Conservation (phyloP, 2,797 vertebrate genomes). For the Aselliscus stoliczkanus region DNA sequence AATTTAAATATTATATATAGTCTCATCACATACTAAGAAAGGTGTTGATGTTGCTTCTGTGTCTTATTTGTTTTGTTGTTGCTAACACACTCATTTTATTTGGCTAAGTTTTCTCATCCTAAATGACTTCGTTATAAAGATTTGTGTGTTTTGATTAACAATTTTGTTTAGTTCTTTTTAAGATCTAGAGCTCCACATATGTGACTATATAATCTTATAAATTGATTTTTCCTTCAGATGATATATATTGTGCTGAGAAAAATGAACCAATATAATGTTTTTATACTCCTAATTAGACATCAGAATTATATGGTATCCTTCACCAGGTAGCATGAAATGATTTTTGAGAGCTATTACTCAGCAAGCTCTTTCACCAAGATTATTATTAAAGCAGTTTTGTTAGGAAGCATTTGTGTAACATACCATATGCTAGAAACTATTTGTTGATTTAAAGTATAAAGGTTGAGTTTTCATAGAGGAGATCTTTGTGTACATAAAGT, state of each 20-base stretch:
- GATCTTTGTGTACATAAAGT: constrained; percentile 4
- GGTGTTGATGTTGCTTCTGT: not conserved
- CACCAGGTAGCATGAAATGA: not conserved
- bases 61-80: not conserved
- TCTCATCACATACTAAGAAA: not conserved
- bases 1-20: not conserved
- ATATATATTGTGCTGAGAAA: not conserved
- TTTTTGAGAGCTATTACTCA: not conserved
- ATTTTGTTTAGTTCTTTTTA: not conserved
- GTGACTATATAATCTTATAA: not conserved
- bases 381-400: constrained; percentile 17
- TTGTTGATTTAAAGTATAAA: constrained; percentile 43
- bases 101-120: constrained; percentile 30
- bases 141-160: not conserved
- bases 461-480: not conserved
- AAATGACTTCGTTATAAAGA: constrained; percentile 2
- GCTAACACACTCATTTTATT: not conserved
- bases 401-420: not conserved
- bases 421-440: not conserved
- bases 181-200: not conserved
- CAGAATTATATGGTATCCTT: not conserved
- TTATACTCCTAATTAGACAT: not conserved
- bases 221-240: not conserved
- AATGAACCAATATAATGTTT: not conserved
- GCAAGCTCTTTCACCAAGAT: not conserved